These are phyloP conservation scores for Scaptomyza parva DNA, from an alignment of 2,888 invertebrate species.

Conservation along the genomic window DNA sequence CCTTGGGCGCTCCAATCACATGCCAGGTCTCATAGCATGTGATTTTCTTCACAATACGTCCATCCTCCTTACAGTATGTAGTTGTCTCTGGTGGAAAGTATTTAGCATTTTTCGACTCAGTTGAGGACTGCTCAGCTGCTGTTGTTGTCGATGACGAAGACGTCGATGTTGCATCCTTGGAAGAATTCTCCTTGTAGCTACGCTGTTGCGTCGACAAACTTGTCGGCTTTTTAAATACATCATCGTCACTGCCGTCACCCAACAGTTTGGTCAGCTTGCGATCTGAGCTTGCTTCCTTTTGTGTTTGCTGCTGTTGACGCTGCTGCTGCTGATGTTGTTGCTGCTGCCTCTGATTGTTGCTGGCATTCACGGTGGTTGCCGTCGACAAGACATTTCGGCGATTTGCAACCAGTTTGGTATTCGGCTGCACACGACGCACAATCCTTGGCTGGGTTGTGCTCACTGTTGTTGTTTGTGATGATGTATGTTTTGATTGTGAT, in stretches of 20 bases:
- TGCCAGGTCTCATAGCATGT: constrained; percentile 85
- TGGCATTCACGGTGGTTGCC: constrained; percentile 30
- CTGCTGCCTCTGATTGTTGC: constrained; percentile 42
- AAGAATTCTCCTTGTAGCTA: constrained; percentile 60
- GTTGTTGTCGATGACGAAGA: not conserved
- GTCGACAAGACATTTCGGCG: constrained; percentile 56
- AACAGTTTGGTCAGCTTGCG: constrained; percentile 55
- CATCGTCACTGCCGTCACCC: constrained; percentile 50
- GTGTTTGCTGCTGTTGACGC: constrained; percentile 15
- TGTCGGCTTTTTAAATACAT: constrained; percentile 65
- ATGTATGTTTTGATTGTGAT: constrained; percentile 9
- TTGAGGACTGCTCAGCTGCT: not conserved
- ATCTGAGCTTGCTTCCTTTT: constrained; percentile 21
- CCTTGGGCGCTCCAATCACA: constrained; percentile 82
- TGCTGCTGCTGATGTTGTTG: constrained; percentile 5
- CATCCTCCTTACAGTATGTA: constrained; percentile 82
- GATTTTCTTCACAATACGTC: constrained; percentile 83
- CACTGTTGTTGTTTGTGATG: not conserved
- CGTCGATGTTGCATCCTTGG: constrained; percentile 11
- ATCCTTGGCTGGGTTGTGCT: constrained; percentile 15
- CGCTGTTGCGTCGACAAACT: constrained; percentile 43
- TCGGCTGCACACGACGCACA: constrained; percentile 35
- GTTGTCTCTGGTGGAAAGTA: constrained; percentile 81
- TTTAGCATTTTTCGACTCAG: constrained; percentile 31
- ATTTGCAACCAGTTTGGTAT: constrained; percentile 16